A percentile compares a stretch with the other conserved stretches of the same genome.
These are phyloP conservation scores for Arrhopalites spinosus DNA, from an alignment of 2,888 invertebrate species.

Conservation along the genomic window DNA sequence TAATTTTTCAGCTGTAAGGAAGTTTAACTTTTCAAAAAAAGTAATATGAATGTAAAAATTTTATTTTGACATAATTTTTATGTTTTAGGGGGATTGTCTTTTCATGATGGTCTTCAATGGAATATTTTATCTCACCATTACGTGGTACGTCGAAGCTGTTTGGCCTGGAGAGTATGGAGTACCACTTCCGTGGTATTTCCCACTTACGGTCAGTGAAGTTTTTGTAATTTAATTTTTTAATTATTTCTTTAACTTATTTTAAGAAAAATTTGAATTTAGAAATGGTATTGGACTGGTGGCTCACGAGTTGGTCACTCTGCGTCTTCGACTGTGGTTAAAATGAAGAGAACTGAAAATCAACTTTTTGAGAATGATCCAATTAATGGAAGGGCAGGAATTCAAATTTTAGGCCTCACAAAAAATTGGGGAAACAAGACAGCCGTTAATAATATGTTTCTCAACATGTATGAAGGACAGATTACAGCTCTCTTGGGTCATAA, in stretches of 20 bases:
- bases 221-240: neutral
- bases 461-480: slow-evolving; percentile 81
- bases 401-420: slow-evolving; percentile 58
- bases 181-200: slow-evolving; percentile 80
- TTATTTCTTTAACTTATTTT: neutral
- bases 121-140: slow-evolving; percentile 72
- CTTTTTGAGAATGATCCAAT: slow-evolving; percentile 59
- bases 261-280: slow-evolving; percentile 54
- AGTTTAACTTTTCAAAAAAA: too few relatives aligned
- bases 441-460: slow-evolving; percentile 72
- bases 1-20: slow-evolving; percentile 69
- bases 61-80: too few relatives aligned
- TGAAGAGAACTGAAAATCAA: neutral
- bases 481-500: slow-evolving; percentile 88
- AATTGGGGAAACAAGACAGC: slow-evolving; percentile 62
- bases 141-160: slow-evolving; percentile 85
- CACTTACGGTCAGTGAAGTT: slow-evolving; percentile 62
- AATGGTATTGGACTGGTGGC: slow-evolving; percentile 57
- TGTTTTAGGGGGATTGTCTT: slow-evolving; percentile 65
- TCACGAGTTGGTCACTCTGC: neutral
- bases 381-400: slow-evolving; percentile 59
- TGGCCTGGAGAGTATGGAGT: slow-evolving; percentile 88
- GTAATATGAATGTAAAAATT: too few relatives aligned
- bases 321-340: neutral
- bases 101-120: slow-evolving; percentile 74